These are phyloP conservation scores for Sesamia inferens DNA, from an alignment of 2,888 invertebrate species.

Conservation along the genomic window DNA sequence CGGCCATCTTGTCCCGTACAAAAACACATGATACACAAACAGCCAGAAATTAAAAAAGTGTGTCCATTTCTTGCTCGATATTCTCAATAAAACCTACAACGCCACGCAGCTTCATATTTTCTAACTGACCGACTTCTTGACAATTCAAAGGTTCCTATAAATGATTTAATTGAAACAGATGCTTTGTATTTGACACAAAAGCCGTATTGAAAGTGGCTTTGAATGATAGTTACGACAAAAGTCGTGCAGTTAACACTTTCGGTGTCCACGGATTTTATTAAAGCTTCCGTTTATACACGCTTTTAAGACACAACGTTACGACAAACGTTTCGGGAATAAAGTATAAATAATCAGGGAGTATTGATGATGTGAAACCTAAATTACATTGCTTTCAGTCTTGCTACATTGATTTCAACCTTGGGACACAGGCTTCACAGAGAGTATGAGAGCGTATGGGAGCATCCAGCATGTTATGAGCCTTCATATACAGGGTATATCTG, in stretches of 20 bases:
- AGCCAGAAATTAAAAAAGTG: no score
- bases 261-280: background rate
- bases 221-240: background rate
- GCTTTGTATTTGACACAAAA: background rate
- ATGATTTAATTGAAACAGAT: background rate
- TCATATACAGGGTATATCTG: no score
- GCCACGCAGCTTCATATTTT: background rate
- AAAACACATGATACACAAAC: no score
- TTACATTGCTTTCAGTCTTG: no score
- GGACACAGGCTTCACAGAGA: no score
- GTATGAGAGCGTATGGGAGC: no score
- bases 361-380: background rate
- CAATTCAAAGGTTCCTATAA: background rate
- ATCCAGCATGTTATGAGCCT: no score
- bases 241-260: background rate
- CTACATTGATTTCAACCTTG: no score
- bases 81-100: background rate
- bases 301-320: no score
- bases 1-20: no score
- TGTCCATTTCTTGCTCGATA: background rate
- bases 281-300: background rate
- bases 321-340: no score
- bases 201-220: background rate
- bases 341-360: background rate
- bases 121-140: background rate